A percentile compares a stretch with the other conserved stretches of the same genome.
These are phyloP conservation scores for Psittacula echo DNA, from an alignment of 2,797 vertebrate species.

Conservation along the genomic window DNA sequence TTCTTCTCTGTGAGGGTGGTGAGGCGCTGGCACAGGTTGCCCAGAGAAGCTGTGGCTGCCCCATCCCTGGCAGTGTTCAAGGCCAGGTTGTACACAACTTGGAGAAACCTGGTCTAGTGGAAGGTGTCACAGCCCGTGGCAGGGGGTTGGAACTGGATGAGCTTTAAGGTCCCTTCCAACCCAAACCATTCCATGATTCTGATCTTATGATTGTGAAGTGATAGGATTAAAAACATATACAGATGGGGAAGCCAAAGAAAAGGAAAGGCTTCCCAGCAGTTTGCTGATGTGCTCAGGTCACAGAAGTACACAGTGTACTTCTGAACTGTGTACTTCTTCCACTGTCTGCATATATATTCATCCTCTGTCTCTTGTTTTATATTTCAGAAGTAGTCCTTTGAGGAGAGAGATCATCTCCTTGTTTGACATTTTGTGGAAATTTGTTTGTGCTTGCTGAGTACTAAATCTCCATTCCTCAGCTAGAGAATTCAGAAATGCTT, in stretches of 20 bases:
- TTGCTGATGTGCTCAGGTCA: background rate
- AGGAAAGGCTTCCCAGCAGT: background rate
- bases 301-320: background rate
- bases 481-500: background rate
- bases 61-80: background rate
- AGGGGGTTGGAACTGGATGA: background rate
- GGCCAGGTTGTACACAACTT: background rate
- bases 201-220: background rate
- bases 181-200: background rate
- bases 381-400: background rate
- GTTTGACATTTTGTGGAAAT: background rate
- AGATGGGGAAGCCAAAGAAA: background rate
- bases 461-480: background rate
- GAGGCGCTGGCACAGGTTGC: background rate
- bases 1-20: background rate
- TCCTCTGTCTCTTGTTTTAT: background rate
- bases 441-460: background rate
- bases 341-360: background rate
- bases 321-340: fast-evolving
- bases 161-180: background rate
- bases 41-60: background rate
- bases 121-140: background rate
- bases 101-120: background rate
- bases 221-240: background rate
- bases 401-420: background rate